Conservation (phyloP, 1,140 invertebrate genomes). For the Microplitis mediator region DNA sequence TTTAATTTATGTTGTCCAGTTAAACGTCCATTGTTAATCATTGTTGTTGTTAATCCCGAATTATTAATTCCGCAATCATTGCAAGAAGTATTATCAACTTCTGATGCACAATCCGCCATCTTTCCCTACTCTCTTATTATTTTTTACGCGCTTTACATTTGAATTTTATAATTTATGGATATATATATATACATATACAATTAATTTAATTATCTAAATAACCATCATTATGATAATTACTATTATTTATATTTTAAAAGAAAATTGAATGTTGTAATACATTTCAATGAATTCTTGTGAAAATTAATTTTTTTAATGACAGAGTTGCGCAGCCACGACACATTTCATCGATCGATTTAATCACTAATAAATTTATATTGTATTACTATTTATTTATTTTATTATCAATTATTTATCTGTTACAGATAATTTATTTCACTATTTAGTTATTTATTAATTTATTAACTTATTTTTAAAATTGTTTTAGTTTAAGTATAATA, state of each 20-base stretch:
- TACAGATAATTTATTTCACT: too few relatives aligned
- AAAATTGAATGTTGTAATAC: too few relatives aligned
- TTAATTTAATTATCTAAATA: too few relatives aligned
- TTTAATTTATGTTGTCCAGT: constrained; percentile 41
- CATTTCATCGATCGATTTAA: neutral
- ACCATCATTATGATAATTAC: too few relatives aligned
- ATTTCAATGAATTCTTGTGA: neutral
- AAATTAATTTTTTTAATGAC: too few relatives aligned
- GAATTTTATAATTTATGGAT: too few relatives aligned
- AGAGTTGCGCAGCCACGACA: neutral
- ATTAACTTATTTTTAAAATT: too few relatives aligned
- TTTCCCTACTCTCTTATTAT: constrained; percentile 51
- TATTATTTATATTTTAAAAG: too few relatives aligned
- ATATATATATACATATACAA: too few relatives aligned
- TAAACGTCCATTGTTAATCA: constrained; percentile 55
- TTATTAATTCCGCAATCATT: constrained; percentile 41
- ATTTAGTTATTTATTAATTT: too few relatives aligned
- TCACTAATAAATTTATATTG: neutral
- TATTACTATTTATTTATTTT: neutral
- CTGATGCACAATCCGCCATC: constrained; percentile 59
- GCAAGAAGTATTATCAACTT: constrained; percentile 48
- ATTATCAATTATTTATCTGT: too few relatives aligned
- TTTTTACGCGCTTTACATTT: constrained; percentile 24
- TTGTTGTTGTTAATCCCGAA: constrained; percentile 44
- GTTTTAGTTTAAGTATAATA: too few relatives aligned